Evolutionary conservation across 2,888 invertebrate genomes (phyloP), one percentile per base, ranked within the genome.

Genomic region (Caenorhabditis uteleia): DNA sequence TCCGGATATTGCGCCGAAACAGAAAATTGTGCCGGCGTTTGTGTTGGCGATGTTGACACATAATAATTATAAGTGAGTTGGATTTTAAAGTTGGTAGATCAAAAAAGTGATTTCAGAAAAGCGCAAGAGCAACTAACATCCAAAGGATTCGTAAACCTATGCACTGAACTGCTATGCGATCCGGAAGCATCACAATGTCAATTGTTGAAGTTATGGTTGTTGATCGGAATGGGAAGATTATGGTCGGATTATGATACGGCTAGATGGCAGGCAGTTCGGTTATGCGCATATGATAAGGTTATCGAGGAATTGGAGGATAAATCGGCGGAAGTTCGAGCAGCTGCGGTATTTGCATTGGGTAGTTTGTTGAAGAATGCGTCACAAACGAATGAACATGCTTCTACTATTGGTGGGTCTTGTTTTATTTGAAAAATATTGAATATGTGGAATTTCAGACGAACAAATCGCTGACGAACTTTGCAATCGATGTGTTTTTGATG

Each of bases 261-360:
- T 77, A 74, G 86, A 71, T 95, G 97, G 95, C 92, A 92, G 57
- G 97, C 94, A 18, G 95, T 93, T 21, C 87, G 97, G 12, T 94
- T 95, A 84, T 89, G 90, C 76, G 95, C 95, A n/a, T 94, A 95
- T 85, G 95, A 95, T 84, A 95, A 95, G 85, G 78, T 81, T n/a
- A 36, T 70, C 27, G 61, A 68, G 7, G 78, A 79, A 39, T 47
- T 82, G 46, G 57, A 87, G 61, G 93, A 95, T 86, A 87, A 88
- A 2, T 88, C 90, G 40, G 92, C 95, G 1, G 95, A 95, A 88
- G 94, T 91, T 43, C 88, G 97, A 58, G 93, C 95, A 12, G 91
- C 95, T 1, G 91, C 92, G 42, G 93, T 95, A 5, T 95, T 90
- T 86, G 95, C 97, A 14, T 87, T 98, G 65, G 97, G 95, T 29